Conservation (phyloP, 1,140 invertebrate species). For the Trichomalopsis sarcophagae region DNA sequence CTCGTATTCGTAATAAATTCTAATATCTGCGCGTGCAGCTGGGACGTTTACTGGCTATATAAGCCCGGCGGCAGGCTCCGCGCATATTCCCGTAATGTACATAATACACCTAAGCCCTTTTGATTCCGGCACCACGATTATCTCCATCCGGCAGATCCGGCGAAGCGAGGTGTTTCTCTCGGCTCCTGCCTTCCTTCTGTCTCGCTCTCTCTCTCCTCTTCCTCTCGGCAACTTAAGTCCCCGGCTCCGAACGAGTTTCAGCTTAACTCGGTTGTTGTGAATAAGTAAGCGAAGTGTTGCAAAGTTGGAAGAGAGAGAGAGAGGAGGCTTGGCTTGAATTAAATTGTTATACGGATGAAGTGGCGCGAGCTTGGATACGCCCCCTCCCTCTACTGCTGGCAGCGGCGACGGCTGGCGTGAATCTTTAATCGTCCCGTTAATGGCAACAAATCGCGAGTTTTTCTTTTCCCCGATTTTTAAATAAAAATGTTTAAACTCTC, state of each 20-base stretch:
- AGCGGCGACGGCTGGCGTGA: conserved; percentile 62
- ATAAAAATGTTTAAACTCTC: no score
- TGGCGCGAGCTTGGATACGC: conserved; percentile 60
- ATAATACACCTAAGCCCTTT: conserved; percentile 48
- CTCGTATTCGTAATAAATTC: neutral
- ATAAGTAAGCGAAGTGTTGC: conserved; percentile 74
- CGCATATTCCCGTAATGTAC: neutral
- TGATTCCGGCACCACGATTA: conserved; percentile 64
- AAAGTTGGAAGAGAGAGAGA: conserved; percentile 63
- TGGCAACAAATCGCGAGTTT: conserved; percentile 62
- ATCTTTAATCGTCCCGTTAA: conserved; percentile 70
- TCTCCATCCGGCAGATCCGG: conserved; percentile 66
- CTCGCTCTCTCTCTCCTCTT: neutral
- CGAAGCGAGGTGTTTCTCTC: conserved; percentile 64
- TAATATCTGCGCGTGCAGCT: neutral
- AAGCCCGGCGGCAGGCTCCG: no score
- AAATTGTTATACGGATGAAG: conserved; percentile 74
- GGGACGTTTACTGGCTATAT: neutral
- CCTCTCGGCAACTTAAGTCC: conserved; percentile 30
- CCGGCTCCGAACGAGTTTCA: conserved; percentile 64
- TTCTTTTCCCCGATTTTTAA: neutral
- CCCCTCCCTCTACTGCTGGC: conserved; percentile 9
- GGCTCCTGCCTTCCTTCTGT: conserved; percentile 47
- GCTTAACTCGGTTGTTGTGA: conserved; percentile 73
- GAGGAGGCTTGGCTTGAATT: conserved; percentile 64